Conservation (phyloP, 1,140 invertebrate species). For the Drosophila fuyamai region DNA sequence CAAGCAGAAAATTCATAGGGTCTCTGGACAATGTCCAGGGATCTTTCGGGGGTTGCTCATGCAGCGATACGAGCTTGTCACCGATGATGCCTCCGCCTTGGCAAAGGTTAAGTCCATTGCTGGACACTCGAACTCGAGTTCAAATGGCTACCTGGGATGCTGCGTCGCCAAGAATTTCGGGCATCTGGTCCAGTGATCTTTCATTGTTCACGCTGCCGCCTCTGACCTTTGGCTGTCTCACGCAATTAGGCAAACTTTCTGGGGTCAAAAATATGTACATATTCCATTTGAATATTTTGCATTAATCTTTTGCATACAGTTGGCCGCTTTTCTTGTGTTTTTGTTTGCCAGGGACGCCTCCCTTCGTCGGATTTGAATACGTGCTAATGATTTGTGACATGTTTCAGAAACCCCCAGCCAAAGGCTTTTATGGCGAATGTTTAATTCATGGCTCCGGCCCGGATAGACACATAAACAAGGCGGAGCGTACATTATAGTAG, state of each 20-base stretch:
- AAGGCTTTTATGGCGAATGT: constrained; percentile 74
- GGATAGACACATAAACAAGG: constrained; percentile 73
- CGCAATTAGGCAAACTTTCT: constrained; percentile 74
- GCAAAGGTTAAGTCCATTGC: constrained; percentile 59
- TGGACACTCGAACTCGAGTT: constrained; percentile 60
- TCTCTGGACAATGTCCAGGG: constrained; percentile 54
- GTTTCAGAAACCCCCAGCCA: constrained; percentile 27
- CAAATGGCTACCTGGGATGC: constrained; percentile 54
- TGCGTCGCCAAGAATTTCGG: constrained; percentile 8
- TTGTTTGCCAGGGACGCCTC: constrained; percentile 13
- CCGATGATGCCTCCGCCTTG: neutral
- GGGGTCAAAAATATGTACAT: constrained; percentile 62
- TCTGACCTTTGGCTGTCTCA: constrained; percentile 63
- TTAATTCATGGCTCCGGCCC: constrained; percentile 64
- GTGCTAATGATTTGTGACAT: constrained; percentile 83
- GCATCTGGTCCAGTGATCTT: constrained; percentile 51
- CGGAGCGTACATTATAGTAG: constrained; percentile 59
- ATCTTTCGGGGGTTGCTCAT: constrained; percentile 46
- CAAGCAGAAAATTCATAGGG: constrained; percentile 70
- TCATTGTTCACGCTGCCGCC: constrained; percentile 43
- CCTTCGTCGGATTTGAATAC: constrained; percentile 68
- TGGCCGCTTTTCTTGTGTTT: constrained; percentile 18
- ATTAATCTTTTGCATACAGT: constrained; percentile 46
- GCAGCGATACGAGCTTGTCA: constrained; percentile 52
- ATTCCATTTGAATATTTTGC: constrained; percentile 66